Conservation (phyloP, 2,888 invertebrate species). For the Dasysyrphus tricinctus region DNA sequence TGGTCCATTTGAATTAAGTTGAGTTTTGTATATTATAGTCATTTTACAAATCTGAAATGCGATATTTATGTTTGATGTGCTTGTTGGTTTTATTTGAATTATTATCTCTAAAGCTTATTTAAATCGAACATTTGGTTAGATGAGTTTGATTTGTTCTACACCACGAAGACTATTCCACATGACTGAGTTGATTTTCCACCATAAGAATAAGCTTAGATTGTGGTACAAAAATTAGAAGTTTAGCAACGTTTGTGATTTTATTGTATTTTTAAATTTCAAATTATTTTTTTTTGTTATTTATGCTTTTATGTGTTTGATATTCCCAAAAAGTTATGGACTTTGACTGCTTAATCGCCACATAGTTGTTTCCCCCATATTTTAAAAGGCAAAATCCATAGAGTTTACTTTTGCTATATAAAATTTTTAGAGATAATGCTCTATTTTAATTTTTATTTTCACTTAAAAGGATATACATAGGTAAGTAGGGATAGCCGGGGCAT, state of each 20-base stretch:
- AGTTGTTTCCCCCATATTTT: no score
- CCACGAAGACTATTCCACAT: conserved; percentile 55
- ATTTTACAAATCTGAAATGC: conserved; percentile 19
- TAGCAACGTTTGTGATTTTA: neutral
- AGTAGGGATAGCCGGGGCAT: no score
- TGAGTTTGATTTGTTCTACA: conserved; percentile 40
- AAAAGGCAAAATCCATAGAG: no score
- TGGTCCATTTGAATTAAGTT: conserved; percentile 8
- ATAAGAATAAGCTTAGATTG: conserved; percentile 11
- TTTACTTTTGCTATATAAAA: no score
- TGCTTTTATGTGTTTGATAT: no score
- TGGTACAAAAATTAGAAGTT: neutral
- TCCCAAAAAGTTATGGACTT: no score
- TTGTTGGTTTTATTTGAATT: conserved; percentile 1
- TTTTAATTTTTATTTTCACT: no score
- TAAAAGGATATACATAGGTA: no score
- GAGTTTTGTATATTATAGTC: conserved; percentile 3
- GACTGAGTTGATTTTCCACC: conserved; percentile 42
- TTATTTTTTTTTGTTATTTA: no score
- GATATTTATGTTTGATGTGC: neutral
- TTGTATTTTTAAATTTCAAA: no score
- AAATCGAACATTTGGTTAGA: conserved; percentile 14
- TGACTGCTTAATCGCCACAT: no score
- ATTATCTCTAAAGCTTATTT: neutral
- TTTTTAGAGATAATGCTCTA: no score